Percentiles rank a stretch among this genome's conserved stretches.
Evolutionary conservation across 2,888 invertebrate genomes (phyloP).

Genomic region (Volucella zonaria): DNA sequence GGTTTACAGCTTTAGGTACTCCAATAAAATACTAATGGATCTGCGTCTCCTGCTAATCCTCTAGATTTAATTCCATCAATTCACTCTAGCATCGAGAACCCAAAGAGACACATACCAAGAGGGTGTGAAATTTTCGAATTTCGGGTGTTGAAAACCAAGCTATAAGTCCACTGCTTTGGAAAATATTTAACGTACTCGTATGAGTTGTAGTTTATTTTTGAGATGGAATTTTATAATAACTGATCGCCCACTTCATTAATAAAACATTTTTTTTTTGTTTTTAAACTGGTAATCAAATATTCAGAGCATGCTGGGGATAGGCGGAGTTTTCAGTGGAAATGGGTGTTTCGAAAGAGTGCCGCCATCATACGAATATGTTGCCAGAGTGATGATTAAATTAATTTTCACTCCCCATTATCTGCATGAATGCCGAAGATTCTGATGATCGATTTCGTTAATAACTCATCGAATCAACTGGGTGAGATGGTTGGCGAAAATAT

Average conservation of each 20-base stretch:
- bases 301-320: conserved; percentile 23
- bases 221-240: conserved; percentile 25
- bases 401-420: conserved; percentile 12
- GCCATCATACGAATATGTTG: background rate
- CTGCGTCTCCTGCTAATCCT: conserved; percentile 5
- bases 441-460: background rate
- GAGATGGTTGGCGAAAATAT: no score
- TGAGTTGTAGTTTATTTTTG: conserved; percentile 41
- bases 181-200: conserved; percentile 33
- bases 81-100: background rate
- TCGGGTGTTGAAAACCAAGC: conserved; percentile 11
- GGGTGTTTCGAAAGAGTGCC: background rate
- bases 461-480: background rate
- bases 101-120: background rate
- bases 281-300: conserved; percentile 11
- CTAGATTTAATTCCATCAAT: background rate
- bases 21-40: conserved; percentile 27
- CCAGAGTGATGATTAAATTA: conserved; percentile 16
- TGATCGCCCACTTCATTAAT: conserved; percentile 38
- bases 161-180: conserved; percentile 16
- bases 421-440: background rate
- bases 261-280: background rate
- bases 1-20: conserved; percentile 11
- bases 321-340: conserved; percentile 29
- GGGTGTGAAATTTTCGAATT: background rate